These are phyloP conservation scores for Venturia canescens DNA, from an alignment of 1,140 invertebrate genomes.

Conservation along the genomic window DNA sequence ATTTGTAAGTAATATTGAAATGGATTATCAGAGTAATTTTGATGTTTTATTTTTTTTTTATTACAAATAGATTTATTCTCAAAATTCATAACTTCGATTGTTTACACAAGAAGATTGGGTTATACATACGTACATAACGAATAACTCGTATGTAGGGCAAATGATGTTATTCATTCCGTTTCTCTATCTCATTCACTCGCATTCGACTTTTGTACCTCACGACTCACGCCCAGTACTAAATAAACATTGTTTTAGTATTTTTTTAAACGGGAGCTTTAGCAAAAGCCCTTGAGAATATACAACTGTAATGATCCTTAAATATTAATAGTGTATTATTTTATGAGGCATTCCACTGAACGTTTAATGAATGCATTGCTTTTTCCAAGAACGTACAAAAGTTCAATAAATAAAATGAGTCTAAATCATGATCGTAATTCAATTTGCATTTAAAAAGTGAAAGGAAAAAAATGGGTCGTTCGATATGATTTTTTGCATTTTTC, in stretches of 20 bases:
- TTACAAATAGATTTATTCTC: conserved; percentile 67
- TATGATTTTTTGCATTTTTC: too few species aligned
- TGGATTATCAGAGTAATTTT: too few species aligned
- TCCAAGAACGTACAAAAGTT: too few species aligned
- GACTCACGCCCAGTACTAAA: not conserved
- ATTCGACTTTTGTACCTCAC: conserved; percentile 17
- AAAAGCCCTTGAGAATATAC: not conserved
- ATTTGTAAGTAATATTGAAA: too few species aligned
- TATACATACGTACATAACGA: conserved; percentile 28
- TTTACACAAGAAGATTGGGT: conserved; percentile 28
- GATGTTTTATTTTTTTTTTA: conserved; percentile 28
- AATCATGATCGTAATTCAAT: too few species aligned
- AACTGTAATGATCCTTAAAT: too few species aligned
- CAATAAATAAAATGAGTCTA: too few species aligned
- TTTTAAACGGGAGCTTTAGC: not conserved
- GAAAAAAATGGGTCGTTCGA: too few species aligned
- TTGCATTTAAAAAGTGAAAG: too few species aligned
- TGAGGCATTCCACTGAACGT: too few species aligned
- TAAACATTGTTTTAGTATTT: conserved; percentile 20
- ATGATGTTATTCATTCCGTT: not conserved
- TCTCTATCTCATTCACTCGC: conserved; percentile 16
- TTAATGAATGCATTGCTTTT: too few species aligned
- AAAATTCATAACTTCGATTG: conserved; percentile 53
- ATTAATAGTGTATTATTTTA: too few species aligned
- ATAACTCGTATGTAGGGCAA: conserved; percentile 1